A percentile compares a stretch with the other conserved stretches of the same genome.
Evolutionary conservation across 2,888 invertebrate species (phyloP).

Genomic region (Eustalomyia histrio): DNA sequence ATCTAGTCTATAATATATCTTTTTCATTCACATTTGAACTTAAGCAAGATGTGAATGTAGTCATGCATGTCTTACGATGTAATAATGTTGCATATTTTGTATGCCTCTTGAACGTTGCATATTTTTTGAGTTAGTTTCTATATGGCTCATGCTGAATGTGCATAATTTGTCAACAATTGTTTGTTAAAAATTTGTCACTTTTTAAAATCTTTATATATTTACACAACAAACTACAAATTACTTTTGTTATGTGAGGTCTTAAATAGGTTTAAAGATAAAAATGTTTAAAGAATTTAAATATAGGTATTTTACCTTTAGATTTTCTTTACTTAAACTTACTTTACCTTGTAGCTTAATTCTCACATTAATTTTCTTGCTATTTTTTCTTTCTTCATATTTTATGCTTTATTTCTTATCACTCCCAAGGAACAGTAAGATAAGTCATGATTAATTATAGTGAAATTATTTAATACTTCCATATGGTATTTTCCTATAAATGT

Average conservation of each 20-base stretch:
- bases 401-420: not conserved
- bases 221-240: not conserved
- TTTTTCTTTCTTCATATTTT: not conserved
- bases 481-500: conserved; percentile 17
- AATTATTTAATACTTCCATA: conserved; percentile 44
- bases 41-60: not conserved
- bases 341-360: not conserved
- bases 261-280: conserved; percentile 1
- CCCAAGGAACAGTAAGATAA: conserved; percentile 13
- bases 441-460: conserved; percentile 34
- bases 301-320: not conserved
- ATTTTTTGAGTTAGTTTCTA: not conserved
- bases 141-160: conserved; percentile 6
- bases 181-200: conserved; percentile 47
- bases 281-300: not conserved
- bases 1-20: conserved; percentile 17
- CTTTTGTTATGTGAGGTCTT: conserved; percentile 17
- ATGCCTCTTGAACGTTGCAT: conserved; percentile 2
- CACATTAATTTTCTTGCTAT: not conserved
- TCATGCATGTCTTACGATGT: conserved; percentile 20
- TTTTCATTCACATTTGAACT: conserved; percentile 24
- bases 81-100: not conserved
- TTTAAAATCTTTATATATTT: conserved; percentile 1
- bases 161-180: conserved; percentile 53
- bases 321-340: not conserved